Conservation (phyloP, 2,113 vertebrate genomes). For the Taxidea taxus region DNA sequence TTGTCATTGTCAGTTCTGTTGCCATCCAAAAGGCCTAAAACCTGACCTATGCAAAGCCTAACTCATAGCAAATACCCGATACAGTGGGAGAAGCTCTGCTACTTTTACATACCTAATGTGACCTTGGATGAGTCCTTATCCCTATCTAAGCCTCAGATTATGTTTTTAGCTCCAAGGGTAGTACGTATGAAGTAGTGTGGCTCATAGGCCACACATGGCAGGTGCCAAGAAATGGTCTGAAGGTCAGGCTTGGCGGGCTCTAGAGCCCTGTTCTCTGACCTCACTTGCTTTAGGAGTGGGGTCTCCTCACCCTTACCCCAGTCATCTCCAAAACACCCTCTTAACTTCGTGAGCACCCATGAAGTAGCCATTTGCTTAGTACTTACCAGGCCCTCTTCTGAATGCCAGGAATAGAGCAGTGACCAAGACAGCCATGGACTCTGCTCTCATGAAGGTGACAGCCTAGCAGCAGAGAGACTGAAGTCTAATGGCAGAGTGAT, state of each 20-base stretch:
- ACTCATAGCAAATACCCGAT: not conserved
- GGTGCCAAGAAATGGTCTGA: not conserved
- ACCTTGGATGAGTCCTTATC: not conserved
- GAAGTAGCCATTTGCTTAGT: not conserved
- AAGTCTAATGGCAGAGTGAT: not conserved
- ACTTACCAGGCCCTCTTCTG: not conserved
- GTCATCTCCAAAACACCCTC: not conserved
- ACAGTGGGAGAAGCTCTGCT: not conserved
- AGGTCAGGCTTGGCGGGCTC: not conserved
- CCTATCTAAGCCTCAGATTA: not conserved
- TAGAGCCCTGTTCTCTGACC: not conserved
- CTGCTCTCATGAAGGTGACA: not conserved
- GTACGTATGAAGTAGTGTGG: not conserved
- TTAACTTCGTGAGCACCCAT: not conserved
- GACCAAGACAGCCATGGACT: too few relatives aligned
- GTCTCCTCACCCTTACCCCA: not conserved
- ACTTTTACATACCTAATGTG: not conserved
- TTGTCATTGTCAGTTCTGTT: not conserved
- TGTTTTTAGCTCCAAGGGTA: not conserved
- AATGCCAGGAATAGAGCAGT: not conserved
- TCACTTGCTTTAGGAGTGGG: not conserved
- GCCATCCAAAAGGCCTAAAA: not conserved
- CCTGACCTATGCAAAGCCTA: not conserved
- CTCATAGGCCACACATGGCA: not conserved
- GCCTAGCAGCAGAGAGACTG: not conserved